Conservation (phyloP, 1,140 invertebrate genomes). For the Myzus persicae region DNA sequence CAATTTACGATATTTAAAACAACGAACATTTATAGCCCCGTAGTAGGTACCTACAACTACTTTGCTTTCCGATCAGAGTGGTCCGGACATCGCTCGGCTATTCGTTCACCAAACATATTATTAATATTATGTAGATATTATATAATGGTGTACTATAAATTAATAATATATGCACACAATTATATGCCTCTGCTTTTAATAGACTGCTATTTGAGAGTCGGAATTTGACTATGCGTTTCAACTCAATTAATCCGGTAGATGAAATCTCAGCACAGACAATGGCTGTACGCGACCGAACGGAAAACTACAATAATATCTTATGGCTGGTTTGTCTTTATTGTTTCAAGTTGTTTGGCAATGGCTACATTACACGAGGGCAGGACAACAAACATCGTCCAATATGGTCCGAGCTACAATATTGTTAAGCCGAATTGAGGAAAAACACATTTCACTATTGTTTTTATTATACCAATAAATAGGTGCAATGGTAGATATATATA, state of each 20-base stretch:
- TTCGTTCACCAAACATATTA: too few species aligned
- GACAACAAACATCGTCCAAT: conserved; percentile 7
- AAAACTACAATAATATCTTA: conserved; percentile 8
- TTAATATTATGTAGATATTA: not conserved
- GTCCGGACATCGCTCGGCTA: too few species aligned
- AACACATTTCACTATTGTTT: not conserved
- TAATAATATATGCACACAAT: not conserved
- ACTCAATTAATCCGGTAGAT: not conserved
- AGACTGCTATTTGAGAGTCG: not conserved
- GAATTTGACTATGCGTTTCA: not conserved
- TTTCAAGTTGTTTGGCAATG: not conserved
- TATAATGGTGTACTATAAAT: not conserved
- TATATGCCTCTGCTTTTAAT: not conserved
- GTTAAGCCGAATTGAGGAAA: not conserved
- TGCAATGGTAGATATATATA: not conserved
- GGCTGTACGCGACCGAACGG: not conserved
- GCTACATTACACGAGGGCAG: not conserved
- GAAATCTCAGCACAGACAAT: not conserved
- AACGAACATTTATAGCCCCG: not conserved
- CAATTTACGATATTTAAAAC: not conserved
- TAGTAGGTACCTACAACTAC: not conserved
- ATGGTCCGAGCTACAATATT: not conserved
- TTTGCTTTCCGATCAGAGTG: too few species aligned
- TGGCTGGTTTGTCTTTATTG: not conserved
- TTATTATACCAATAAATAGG: not conserved